Conservation (phyloP, 1,140 invertebrate genomes). For the Musca domestica region DNA sequence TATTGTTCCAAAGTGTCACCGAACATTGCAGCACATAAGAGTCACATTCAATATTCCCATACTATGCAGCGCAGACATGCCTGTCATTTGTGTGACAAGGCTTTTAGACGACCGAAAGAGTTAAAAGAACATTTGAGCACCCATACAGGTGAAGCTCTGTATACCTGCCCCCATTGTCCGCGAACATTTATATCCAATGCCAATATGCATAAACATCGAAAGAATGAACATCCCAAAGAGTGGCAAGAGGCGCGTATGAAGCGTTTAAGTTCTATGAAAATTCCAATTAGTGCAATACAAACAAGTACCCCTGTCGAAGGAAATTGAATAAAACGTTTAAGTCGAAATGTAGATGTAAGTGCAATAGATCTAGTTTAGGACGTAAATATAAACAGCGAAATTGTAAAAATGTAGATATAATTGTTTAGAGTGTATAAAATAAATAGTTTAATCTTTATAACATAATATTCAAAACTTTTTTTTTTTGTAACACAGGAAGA, state of each 20-base stretch:
- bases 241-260: conserved; percentile 35
- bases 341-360: no score
- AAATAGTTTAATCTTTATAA: no score
- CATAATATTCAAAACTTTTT: no score
- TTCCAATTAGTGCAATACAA: no score
- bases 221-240: conserved; percentile 46
- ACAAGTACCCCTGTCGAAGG: no score
- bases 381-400: no score
- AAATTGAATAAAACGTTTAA: no score
- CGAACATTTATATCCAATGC: conserved; percentile 49
- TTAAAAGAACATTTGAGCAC: conserved; percentile 50
- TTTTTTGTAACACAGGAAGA: no score
- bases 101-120: conserved; percentile 40
- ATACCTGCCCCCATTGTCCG: conserved; percentile 49
- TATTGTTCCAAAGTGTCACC: conserved; percentile 44
- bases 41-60: conserved; percentile 44
- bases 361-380: no score
- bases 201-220: conserved; percentile 51
- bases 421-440: no score
- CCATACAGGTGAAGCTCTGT: conserved; percentile 45
- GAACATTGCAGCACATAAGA: conserved; percentile 39
- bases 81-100: conserved; percentile 48
- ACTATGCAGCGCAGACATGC: conserved; percentile 38
- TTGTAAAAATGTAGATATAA: no score
- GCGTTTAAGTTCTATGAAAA: no score